Conservation (phyloP, 2,888 invertebrate genomes). For the Drosophila helvetica region DNA sequence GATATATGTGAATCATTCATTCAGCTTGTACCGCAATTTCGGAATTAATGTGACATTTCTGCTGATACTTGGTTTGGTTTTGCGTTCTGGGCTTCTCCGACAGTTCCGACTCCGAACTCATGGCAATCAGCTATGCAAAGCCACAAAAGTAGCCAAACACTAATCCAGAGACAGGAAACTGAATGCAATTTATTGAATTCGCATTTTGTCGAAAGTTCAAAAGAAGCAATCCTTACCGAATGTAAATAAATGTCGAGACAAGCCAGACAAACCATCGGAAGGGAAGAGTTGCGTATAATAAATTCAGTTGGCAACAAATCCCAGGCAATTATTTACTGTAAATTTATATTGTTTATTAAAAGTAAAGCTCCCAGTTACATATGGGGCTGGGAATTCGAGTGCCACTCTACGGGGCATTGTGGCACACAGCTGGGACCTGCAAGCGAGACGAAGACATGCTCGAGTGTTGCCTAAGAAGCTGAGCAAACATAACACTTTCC, state of each 20-base stretch:
- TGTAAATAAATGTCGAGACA: slow-evolving; percentile 26
- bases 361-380: slow-evolving; percentile 38
- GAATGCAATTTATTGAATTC: slow-evolving; percentile 42
- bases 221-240: slow-evolving; percentile 7
- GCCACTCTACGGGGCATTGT: no score
- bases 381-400: no score
- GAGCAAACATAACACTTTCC: slow-evolving; percentile 70
- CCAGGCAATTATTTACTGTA: slow-evolving; percentile 77
- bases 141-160: slow-evolving; percentile 30
- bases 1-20: slow-evolving; percentile 23
- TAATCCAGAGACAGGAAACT: slow-evolving; percentile 29
- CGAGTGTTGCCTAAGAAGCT: slow-evolving; percentile 64
- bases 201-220: slow-evolving; percentile 14
- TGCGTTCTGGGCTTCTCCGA: slow-evolving; percentile 10
- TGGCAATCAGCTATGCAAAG: slow-evolving; percentile 42
- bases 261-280: not conserved
- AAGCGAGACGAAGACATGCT: slow-evolving; percentile 24
- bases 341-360: slow-evolving; percentile 78
- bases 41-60: slow-evolving; percentile 46
- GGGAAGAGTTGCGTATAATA: slow-evolving; percentile 41
- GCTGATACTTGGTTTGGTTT: slow-evolving; percentile 38
- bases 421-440: slow-evolving; percentile 41
- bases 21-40: slow-evolving; percentile 17
- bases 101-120: slow-evolving; percentile 44
- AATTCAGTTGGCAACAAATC: slow-evolving; percentile 62